Base-by-base conservation (phyloP, 2,113 vertebrate species). In the Crotalus tigris region DNA sequence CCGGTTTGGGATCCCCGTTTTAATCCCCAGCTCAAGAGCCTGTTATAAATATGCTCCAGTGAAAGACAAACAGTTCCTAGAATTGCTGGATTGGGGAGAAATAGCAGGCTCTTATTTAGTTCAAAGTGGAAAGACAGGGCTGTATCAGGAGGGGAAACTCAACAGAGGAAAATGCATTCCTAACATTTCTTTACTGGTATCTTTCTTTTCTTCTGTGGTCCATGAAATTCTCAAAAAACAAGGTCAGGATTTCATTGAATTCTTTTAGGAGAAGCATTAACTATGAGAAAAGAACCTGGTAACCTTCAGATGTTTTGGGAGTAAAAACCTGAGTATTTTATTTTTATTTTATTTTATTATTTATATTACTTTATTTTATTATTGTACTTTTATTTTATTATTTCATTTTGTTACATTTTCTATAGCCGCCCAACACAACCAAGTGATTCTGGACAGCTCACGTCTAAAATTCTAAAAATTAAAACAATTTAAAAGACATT, bases 61-160 rank as follows among this genome's bases (percentile, higher is more conserved):
- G 49, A 92, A n/a, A 23, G 75, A 59, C 29, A 81, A 95, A 15
- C n/a, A 59, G 88, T 90, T 94, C 0, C 26, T 90, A 94, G 51
- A 58, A 92, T 53, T 92, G 87, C 19, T 90, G 58, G 8, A 91
- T 46, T 19, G 24, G 44, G n/a, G 9, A 85, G 24, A 46, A 13
- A 91, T 89, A 90, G 92, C 81, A 26, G 88, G 91, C 87, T 12
- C 59, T 59, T 57, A 54, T 91, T 89, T 44, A 75, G 12, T 51
- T 75, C 87, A 75, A 85, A 49, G 51, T 49, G 91, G 87, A 58
- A 7, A 53, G n/a, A 81, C 33, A 0, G 39, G 90, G 29, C 51
- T 29, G 53, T 19, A 5, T 88, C n/a, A 8, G 69, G 69, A 39
- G 69, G 17, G 8, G 33, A 81, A 81, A 6, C 17, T 39, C n/a